Evolutionary conservation across 2,113 vertebrate genomes (phyloP).

Genomic region (Otolemur garnettii): DNA sequence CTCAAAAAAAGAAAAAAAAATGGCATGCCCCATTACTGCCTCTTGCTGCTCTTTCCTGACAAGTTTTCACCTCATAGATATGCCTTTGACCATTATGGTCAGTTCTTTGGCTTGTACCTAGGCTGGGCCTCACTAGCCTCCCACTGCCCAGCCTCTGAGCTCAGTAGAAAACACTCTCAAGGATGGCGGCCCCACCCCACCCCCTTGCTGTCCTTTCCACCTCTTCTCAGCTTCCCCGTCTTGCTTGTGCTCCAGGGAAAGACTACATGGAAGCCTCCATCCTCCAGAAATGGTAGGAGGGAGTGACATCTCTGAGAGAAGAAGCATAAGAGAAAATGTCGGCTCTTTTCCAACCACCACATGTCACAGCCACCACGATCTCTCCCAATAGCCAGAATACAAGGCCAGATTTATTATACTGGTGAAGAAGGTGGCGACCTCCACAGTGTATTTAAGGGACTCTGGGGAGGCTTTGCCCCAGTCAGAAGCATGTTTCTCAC

Average conservation of each 20-base stretch:
- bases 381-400: constrained; percentile 59
- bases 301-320: not conserved
- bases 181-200: not conserved
- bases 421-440: constrained; percentile 51
- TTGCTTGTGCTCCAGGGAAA: not conserved
- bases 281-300: not conserved
- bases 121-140: not conserved
- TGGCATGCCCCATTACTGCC: not conserved
- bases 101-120: not conserved
- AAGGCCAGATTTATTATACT: constrained; percentile 30
- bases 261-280: not conserved
- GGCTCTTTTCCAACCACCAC: constrained; percentile 62
- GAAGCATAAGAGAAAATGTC: not conserved
- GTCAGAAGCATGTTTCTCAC: constrained; percentile 55
- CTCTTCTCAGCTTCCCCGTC: not conserved
- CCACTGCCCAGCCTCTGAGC: not conserved
- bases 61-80: not conserved
- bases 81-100: not conserved
- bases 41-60: not conserved
- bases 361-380: constrained; percentile 20
- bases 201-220: not conserved
- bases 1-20: too few species aligned
- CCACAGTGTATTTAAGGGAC: constrained; percentile 12
- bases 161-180: not conserved
- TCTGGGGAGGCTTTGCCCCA: constrained; percentile 52